phyloP scores from a whole-genome alignment of 2,113 vertebrate genomes.

The Crotalus tigris region DNA sequence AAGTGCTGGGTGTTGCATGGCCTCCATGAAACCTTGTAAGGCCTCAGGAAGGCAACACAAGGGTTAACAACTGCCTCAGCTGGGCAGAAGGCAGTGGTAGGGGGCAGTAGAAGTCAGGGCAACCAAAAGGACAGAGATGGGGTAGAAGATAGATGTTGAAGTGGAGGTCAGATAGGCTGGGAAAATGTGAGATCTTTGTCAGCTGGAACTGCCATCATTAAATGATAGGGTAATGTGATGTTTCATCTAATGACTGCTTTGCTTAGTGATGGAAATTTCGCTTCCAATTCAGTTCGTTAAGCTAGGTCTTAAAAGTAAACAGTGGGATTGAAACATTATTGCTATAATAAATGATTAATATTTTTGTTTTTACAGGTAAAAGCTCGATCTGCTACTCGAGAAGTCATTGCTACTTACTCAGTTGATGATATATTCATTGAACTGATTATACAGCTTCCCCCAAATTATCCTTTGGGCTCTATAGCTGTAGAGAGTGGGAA shows the following conservation, averaged over 20 bases:
- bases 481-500: constrained; percentile 93
- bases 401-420: constrained; percentile 94
- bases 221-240: not conserved
- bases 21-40: not conserved
- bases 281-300: not conserved
- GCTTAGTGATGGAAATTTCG: not conserved
- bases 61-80: not conserved
- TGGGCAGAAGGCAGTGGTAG: not conserved
- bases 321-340: not conserved
- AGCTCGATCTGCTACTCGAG: constrained; percentile 87
- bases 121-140: not conserved
- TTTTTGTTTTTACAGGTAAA: constrained; percentile 78
- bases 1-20: not conserved
- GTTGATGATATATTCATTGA: constrained; percentile 98
- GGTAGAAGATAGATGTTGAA: not conserved
- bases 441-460: constrained; percentile 91
- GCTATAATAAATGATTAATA: not conserved
- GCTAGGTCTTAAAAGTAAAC: not conserved
- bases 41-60: not conserved
- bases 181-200: not conserved
- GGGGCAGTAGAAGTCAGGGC: not conserved
- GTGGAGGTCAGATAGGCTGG: not conserved
- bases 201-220: not conserved
- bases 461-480: constrained; percentile 90
- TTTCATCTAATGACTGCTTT: not conserved